A percentile compares a stretch with the other conserved stretches of the same genome.
These are phyloP conservation scores for Microctenopoma steveboyesi DNA, from an alignment of 2,797 vertebrate species.

Conservation along the genomic window DNA sequence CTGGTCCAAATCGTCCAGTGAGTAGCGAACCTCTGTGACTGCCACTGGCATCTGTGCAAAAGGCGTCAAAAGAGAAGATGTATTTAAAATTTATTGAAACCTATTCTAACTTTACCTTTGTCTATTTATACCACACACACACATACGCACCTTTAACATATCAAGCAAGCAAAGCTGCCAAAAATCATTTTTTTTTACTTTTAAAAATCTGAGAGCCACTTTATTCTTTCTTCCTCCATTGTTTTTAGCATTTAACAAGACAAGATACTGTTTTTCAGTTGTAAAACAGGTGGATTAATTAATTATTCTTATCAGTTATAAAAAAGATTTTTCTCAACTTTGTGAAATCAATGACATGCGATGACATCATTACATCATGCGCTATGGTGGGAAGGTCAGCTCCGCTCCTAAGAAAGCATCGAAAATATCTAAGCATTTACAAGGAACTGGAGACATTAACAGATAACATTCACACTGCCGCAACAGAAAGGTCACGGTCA, in stretches of 20 bases:
- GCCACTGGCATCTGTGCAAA: constrained; percentile 58
- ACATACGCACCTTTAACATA: background rate
- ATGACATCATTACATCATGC: background rate
- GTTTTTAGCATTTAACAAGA: too few relatives aligned
- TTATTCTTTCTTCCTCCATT: too few relatives aligned
- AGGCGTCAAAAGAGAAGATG: too few relatives aligned
- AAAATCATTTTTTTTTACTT: background rate
- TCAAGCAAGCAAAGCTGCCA: background rate
- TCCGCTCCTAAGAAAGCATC: background rate
- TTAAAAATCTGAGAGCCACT: background rate
- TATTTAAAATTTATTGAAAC: background rate
- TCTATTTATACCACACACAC: background rate
- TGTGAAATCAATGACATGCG: background rate
- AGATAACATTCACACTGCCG: constrained; percentile 11
- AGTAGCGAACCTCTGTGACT: constrained; percentile 86
- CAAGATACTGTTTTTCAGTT: too few relatives aligned
- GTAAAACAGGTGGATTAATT: background rate
- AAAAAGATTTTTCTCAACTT: background rate
- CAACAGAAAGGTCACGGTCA: constrained; percentile 1
- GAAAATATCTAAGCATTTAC: background rate
- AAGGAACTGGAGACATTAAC: constrained; percentile 3
- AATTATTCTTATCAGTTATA: background rate
- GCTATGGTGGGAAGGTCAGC: background rate
- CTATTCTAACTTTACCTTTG: background rate
- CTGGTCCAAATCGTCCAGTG: constrained; percentile 88